Percentiles rank a stretch among this genome's conserved stretches.
phyloP scores from a whole-genome alignment of 1,140 invertebrate genomes.

The Habropoda laboriosa region DNA sequence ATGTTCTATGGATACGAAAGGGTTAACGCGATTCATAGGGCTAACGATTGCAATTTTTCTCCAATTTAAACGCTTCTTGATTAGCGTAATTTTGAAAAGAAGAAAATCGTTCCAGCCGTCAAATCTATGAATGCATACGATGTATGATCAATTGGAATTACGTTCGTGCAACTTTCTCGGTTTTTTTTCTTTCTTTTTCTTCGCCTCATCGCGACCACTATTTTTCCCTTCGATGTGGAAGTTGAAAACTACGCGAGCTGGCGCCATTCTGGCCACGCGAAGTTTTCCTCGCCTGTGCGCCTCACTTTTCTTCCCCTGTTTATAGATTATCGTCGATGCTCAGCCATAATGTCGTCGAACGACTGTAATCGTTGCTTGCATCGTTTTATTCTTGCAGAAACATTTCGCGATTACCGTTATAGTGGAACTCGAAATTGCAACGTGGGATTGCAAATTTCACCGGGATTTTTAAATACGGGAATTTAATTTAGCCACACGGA shows the following conservation, averaged over 20 bases:
- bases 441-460: background rate
- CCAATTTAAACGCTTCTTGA: no score
- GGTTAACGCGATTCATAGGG: no score
- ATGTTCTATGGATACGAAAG: no score
- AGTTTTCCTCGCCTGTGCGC: background rate
- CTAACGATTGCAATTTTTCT: no score
- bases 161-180: background rate
- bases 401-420: background rate
- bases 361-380: background rate
- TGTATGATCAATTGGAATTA: slow-evolving; percentile 12
- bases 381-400: background rate
- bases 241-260: slow-evolving; percentile 23
- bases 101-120: background rate
- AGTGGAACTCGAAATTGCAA: background rate
- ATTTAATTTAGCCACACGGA: no score
- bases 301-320: background rate
- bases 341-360: background rate
- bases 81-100: background rate
- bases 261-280: slow-evolving; percentile 20
- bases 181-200: background rate
- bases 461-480: background rate
- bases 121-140: slow-evolving; percentile 6
- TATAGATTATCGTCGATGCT: slow-evolving; percentile 13
- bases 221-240: background rate
- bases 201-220: background rate